Evolutionary conservation across 1,140 invertebrate genomes (phyloP).

Genomic region (Charaxes varanes): DNA sequence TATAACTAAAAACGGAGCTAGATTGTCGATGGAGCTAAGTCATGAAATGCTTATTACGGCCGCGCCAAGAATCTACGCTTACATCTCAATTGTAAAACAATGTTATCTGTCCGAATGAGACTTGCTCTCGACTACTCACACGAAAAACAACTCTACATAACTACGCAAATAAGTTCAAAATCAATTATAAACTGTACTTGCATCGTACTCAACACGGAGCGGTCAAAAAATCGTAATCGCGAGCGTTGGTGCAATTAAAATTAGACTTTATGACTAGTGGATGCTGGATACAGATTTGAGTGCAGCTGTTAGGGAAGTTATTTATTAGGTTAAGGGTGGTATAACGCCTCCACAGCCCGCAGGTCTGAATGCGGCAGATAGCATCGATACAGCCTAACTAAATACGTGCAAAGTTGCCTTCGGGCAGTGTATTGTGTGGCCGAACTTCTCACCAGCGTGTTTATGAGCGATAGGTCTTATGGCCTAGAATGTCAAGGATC

Average conservation of each 20-base stretch:
- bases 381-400: conserved; percentile 32
- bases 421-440: conserved; percentile 26
- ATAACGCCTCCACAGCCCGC: conserved; percentile 34
- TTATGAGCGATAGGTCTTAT: conserved; percentile 7
- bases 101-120: conserved; percentile 31
- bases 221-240: conserved; percentile 26
- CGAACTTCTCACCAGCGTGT: conserved; percentile 7
- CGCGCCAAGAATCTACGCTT: conserved; percentile 27
- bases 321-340: conserved; percentile 39
- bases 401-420: conserved; percentile 39
- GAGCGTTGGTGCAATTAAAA: conserved; percentile 18
- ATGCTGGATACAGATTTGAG: conserved; percentile 18
- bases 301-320: conserved; percentile 14
- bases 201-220: conserved; percentile 11
- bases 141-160: conserved; percentile 21
- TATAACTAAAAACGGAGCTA: conserved; percentile 12
- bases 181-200: conserved; percentile 11
- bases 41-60: conserved; percentile 34
- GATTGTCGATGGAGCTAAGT: conserved; percentile 19
- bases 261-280: conserved; percentile 25
- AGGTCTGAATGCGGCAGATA: conserved; percentile 27
- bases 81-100: conserved; percentile 54
- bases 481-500: neutral
- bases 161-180: conserved; percentile 15
- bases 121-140: conserved; percentile 7